A percentile compares a stretch with the other conserved stretches of the same genome.
These are phyloP conservation scores for Sebastes miniatus DNA, from an alignment of 2,797 vertebrate genomes.

Conservation along the genomic window DNA sequence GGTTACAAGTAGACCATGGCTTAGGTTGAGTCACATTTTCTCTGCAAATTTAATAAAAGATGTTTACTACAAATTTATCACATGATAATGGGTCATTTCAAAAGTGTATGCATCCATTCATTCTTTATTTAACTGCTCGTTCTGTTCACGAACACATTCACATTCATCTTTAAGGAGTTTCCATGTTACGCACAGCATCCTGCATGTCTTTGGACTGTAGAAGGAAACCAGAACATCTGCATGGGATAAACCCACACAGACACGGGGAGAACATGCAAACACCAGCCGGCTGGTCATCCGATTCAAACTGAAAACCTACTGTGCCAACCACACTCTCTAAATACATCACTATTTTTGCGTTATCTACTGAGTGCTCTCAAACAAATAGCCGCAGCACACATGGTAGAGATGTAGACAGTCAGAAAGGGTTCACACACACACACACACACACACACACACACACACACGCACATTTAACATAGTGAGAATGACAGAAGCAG, in stretches of 20 bases:
- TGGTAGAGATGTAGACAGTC: slow-evolving; percentile 4
- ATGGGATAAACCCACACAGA: background rate
- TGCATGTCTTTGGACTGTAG: background rate
- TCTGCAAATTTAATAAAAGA: background rate
- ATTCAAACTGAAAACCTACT: background rate
- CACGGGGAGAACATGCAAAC: background rate
- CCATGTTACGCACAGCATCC: background rate
- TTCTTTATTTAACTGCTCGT: background rate
- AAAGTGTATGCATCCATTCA: background rate
- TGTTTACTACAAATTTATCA: background rate
- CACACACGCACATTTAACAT: slow-evolving; percentile 4
- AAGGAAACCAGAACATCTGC: slow-evolving; percentile 30
- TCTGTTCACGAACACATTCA: background rate
- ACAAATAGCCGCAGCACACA: slow-evolving; percentile 17
- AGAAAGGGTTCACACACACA: background rate
- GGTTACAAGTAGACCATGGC: too few species aligned
- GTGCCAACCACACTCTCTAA: background rate
- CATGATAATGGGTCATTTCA: background rate
- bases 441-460: background rate
- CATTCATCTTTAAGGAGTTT: background rate
- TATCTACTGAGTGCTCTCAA: background rate
- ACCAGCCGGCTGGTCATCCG: slow-evolving; percentile 12
- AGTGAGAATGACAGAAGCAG: slow-evolving; percentile 73
- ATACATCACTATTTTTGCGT: background rate
- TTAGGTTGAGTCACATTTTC: too few species aligned